Percentiles rank a stretch among this genome's conserved stretches.
Evolutionary conservation across 2,113 vertebrate species (phyloP).

Genomic region (Tenrec ecaudatus): DNA sequence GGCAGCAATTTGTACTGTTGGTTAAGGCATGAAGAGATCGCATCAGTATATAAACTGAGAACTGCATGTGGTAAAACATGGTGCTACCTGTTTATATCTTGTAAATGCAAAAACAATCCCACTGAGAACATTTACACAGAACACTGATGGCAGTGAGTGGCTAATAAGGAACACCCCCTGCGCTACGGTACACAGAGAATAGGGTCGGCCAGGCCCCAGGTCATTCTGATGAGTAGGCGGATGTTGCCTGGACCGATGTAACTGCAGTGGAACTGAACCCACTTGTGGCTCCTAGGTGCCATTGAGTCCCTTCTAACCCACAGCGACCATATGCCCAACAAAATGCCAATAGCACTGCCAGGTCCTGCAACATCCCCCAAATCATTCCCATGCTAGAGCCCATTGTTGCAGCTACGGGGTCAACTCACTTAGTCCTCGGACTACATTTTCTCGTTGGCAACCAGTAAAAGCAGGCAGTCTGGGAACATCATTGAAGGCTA

Average conservation of each 20-base stretch:
- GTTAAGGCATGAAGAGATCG: not conserved
- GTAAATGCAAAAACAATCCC: conserved; percentile 11
- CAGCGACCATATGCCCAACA: no score
- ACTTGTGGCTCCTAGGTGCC: not conserved
- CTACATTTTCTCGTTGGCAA: not conserved
- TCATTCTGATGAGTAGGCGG: not conserved
- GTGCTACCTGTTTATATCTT: not conserved
- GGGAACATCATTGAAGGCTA: conserved; percentile 17
- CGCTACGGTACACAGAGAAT: not conserved
- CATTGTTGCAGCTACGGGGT: no score
- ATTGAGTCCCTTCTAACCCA: no score
- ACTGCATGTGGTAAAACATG: not conserved
- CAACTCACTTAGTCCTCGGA: not conserved
- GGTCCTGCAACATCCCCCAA: no score
- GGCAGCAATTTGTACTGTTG: not conserved
- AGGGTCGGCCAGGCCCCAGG: not conserved
- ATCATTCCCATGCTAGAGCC: no score
- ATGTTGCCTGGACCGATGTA: not conserved
- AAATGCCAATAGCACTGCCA: no score
- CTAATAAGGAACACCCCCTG: not conserved
- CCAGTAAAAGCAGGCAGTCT: not conserved
- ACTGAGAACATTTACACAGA: not conserved
- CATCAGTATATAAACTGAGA: conserved; percentile 2
- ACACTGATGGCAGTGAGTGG: conserved; percentile 27
- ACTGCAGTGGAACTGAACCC: not conserved